Percentiles rank a stretch among this genome's conserved stretches.
Evolutionary conservation across 2,113 vertebrate species (phyloP).

Genomic region (Apteryx mantelli): DNA sequence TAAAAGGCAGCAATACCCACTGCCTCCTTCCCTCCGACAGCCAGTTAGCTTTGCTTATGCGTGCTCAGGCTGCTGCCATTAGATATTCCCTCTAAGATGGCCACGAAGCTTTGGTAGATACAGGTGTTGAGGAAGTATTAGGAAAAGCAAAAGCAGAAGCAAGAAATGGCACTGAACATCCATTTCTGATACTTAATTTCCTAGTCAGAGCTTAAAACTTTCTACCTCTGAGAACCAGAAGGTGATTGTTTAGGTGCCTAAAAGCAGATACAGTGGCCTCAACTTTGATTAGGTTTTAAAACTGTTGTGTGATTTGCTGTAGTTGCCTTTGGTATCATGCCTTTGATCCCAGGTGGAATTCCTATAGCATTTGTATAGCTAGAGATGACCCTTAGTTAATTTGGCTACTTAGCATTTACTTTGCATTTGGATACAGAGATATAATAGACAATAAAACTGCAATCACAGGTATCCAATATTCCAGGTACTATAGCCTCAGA

Average conservation of each 20-base stretch:
- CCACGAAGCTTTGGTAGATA: not conserved
- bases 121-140: not conserved
- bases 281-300: not conserved
- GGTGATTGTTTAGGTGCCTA: not conserved
- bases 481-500: not conserved
- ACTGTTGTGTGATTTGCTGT: not conserved
- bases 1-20: not conserved
- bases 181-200: not conserved
- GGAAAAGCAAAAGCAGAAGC: slow-evolving; percentile 1
- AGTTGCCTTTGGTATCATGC: not conserved
- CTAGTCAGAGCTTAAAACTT: not conserved
- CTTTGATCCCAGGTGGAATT: not conserved
- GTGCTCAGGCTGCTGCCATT: not conserved
- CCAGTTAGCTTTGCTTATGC: not conserved
- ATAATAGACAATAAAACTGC: not conserved
- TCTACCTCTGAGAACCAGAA: not conserved
- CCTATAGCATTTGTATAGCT: not conserved
- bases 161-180: not conserved
- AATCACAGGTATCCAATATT: not conserved
- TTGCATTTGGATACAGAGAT: not conserved
- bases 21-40: not conserved
- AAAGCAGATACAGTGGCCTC: not conserved
- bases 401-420: not conserved
- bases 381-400: not conserved
- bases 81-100: not conserved